phyloP scores from a whole-genome alignment of 2,113 vertebrate genomes.

The Melanocharis versteri region DNA sequence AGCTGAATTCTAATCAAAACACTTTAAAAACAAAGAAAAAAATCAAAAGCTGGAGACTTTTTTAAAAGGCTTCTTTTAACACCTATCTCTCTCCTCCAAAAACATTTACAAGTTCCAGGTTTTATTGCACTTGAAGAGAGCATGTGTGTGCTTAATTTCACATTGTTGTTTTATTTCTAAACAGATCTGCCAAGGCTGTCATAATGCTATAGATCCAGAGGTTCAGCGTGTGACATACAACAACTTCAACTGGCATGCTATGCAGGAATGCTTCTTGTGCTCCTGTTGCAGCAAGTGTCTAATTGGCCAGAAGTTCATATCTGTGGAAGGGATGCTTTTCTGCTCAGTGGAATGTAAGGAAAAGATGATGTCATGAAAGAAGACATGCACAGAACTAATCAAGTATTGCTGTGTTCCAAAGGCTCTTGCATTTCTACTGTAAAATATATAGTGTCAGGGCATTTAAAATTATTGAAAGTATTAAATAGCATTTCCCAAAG shows the following conservation, averaged over 20 bases:
- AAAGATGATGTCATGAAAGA: conserved; percentile 76
- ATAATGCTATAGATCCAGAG: conserved; percentile 88
- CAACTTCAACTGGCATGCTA: conserved; percentile 89
- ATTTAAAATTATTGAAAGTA: conserved; percentile 36
- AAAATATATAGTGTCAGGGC: not conserved
- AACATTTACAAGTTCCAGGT: not conserved
- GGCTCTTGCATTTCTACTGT: conserved; percentile 68
- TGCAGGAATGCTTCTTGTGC: conserved; percentile 87
- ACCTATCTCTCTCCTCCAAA: not conserved
- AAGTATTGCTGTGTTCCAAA: conserved; percentile 41
- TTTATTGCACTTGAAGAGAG: not conserved
- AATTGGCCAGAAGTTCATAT: conserved; percentile 93
- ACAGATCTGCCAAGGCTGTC: conserved; percentile 87
- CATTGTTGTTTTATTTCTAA: not conserved
- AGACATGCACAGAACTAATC: not conserved
- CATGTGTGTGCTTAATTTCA: not conserved
- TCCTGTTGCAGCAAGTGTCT: conserved; percentile 91
- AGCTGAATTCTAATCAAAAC: not conserved
- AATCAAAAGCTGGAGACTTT: not conserved
- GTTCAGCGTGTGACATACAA: conserved; percentile 92
- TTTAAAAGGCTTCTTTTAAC: not conserved
- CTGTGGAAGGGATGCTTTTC: conserved; percentile 84
- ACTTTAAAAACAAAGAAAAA: not conserved
- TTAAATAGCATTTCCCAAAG: conserved; percentile 58
- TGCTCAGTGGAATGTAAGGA: conserved; percentile 96